These are phyloP conservation scores for Suricata suricatta DNA, from an alignment of 2,113 vertebrate species.

Conservation along the genomic window DNA sequence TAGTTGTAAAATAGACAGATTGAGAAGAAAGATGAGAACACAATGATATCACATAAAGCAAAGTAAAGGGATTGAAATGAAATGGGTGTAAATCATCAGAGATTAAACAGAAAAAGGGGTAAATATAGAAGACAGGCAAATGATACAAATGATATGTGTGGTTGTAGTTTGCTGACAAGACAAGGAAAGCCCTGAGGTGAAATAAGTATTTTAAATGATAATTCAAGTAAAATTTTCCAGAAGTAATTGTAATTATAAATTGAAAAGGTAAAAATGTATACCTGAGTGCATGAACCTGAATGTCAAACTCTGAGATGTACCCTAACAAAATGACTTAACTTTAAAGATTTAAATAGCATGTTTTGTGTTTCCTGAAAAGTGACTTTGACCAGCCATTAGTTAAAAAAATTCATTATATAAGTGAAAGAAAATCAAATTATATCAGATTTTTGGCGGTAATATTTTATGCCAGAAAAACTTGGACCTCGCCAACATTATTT, in stretches of 20 bases:
- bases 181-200: background rate
- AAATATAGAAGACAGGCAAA: background rate
- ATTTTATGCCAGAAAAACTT: background rate
- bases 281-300: background rate
- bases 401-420: background rate
- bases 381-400: background rate
- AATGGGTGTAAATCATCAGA: background rate
- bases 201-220: background rate
- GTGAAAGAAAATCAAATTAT: background rate
- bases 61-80: background rate
- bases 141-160: background rate
- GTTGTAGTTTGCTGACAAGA: background rate
- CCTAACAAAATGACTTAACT: background rate
- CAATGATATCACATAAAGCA: background rate
- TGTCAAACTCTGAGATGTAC: background rate
- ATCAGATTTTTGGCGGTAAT: background rate
- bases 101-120: background rate
- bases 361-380: background rate
- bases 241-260: background rate
- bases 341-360: background rate
- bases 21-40: background rate
- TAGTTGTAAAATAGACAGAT: background rate
- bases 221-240: background rate
- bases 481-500: background rate
- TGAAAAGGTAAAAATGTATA: background rate